Base-by-base conservation (phyloP, 2,888 invertebrate genomes). In the Xylota sylvarum region DNA sequence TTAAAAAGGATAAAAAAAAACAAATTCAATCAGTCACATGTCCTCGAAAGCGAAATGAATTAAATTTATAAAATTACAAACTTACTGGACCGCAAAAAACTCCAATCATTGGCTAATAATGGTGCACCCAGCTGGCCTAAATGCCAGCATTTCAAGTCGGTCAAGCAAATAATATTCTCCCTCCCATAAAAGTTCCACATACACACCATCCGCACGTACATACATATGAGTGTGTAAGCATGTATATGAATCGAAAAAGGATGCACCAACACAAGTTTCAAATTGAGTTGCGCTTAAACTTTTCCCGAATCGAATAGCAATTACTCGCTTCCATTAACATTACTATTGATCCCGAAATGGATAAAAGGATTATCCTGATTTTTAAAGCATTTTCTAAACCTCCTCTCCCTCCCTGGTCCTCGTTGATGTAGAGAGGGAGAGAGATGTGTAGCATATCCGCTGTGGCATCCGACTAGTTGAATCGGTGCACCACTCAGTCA, bases 321-420 rank as follows among this genome's bases (percentile, higher is more conserved):
- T 67, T 67, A 60, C 58, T 60, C 58, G 74, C 50, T 43, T 74
- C 50, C 60, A 60, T 81, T 74, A 73, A 46, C 52, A 74, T 60
- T 67, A 35, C 43, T n/a, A 67, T 46, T 81, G 74, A 74, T 81
- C 50, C 43, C 37, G 32, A 72, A 65, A 67, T 50, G 65, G 48
- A 50, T 43, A 32, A 67, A 52, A 32, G 58, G 67, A 81, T 81
- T 58, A 67, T 67, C 64, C 72, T 37, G 64, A 64, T 64, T 72
- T 72, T 69, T 60, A 43, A 78, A 64, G 64, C 64, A 65, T 67
- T 76, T 76, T 70, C 62, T 55, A 52, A 70, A 40, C 32, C 23
- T 56, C 0, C 14, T n/a, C 9, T 3, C 17, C 46, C 10, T 3
- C 7, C 55, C n/a, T 19, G 14, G 32, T 12, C n/a, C 12, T 27